phyloP scores from a whole-genome alignment of 2,888 invertebrate genomes.

The Drosophila differens region DNA sequence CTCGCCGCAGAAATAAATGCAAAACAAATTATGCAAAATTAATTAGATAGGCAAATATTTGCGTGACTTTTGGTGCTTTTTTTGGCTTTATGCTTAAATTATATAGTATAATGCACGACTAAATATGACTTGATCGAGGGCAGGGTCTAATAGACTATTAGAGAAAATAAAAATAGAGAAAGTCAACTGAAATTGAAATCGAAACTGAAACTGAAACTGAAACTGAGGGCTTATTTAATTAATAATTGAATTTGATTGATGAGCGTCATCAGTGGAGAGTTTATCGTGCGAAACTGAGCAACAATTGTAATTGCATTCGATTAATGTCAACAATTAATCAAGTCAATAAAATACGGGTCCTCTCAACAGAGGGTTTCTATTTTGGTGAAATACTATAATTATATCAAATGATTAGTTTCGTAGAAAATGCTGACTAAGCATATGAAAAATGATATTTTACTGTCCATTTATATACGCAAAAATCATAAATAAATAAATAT shows the following conservation, averaged over 20 bases:
- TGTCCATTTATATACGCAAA: neutral
- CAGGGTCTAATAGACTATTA: neutral
- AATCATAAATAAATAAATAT: neutral
- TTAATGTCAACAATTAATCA: neutral
- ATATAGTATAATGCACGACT: constrained; percentile 63
- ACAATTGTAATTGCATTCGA: neutral
- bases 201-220: neutral
- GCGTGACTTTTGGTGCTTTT: constrained; percentile 69
- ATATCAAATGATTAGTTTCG: neutral
- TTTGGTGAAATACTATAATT: neutral
- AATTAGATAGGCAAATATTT: constrained; percentile 76
- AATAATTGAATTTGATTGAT: constrained; percentile 29
- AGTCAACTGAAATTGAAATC: neutral
- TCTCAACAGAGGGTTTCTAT: neutral
- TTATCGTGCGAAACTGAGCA: constrained; percentile 14
- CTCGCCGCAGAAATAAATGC: neutral
- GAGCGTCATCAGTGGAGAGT: neutral
- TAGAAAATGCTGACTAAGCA: neutral
- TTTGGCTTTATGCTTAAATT: constrained; percentile 63
- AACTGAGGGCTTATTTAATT: constrained; percentile 9
- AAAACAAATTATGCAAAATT: constrained; percentile 56
- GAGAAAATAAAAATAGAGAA: neutral
- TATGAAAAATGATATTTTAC: neutral
- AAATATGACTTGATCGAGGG: neutral
- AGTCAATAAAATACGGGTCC: constrained; percentile 9